phyloP scores from a whole-genome alignment of 1,140 invertebrate species.

The Hylyphantes graminicola region DNA sequence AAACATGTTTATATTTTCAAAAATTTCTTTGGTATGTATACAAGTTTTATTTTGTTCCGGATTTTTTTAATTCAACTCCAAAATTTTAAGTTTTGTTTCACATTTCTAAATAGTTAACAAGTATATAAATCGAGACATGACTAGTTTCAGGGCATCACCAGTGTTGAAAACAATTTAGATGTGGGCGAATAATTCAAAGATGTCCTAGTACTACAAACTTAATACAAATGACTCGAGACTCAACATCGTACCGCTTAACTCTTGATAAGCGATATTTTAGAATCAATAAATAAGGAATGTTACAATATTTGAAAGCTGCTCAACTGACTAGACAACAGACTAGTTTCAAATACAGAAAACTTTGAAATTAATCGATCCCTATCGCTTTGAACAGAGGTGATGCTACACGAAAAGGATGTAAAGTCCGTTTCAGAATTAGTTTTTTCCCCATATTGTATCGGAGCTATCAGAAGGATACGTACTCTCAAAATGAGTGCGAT shows the following conservation, averaged over 20 bases:
- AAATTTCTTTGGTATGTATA: constrained; percentile 42
- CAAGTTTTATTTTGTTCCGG: constrained; percentile 30
- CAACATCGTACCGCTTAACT: too few species aligned
- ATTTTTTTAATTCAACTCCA: constrained; percentile 39
- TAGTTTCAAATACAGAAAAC: neutral
- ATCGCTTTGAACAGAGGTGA: constrained; percentile 41
- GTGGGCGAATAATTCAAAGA: neutral
- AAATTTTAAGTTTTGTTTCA: constrained; percentile 39
- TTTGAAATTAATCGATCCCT: neutral
- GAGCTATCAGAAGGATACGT: constrained; percentile 29
- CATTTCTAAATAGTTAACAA: constrained; percentile 59
- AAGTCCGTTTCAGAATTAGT: constrained; percentile 27
- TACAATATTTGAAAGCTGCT: neutral
- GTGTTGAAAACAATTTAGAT: constrained; percentile 14
- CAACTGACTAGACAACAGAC: constrained; percentile 23
- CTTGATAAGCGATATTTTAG: too few species aligned
- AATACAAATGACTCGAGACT: too few species aligned
- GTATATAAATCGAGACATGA: constrained; percentile 60
- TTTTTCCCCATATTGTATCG: constrained; percentile 41
- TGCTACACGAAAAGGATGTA: constrained; percentile 43
- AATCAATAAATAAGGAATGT: neutral
- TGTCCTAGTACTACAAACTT: neutral
- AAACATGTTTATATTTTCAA: constrained; percentile 31
- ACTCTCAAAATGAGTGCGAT: constrained; percentile 1
- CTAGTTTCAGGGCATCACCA: constrained; percentile 56